Conservation (phyloP, 2,113 vertebrate genomes). For the Trogon surrucura region DNA sequence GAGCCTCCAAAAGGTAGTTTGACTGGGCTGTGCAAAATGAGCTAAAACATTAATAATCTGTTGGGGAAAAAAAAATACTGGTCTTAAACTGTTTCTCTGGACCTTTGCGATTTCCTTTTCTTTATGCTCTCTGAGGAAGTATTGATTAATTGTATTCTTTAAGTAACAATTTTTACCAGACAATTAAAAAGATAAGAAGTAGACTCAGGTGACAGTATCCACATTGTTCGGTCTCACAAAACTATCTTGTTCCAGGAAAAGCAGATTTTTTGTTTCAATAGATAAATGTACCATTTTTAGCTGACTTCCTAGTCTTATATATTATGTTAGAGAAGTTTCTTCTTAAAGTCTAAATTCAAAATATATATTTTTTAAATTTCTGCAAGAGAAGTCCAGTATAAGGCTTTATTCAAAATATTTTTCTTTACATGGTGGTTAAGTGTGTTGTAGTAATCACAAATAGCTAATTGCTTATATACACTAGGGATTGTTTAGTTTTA, state of each 20-base stretch:
- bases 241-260: neutral
- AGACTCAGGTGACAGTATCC: neutral
- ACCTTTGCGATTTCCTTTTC: neutral
- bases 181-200: neutral
- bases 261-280: neutral
- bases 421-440: neutral
- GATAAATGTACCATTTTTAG: neutral
- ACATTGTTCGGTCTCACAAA: neutral
- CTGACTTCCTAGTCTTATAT: neutral
- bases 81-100: neutral
- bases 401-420: neutral
- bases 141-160: neutral
- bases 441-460: neutral
- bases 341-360: neutral
- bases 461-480: neutral
- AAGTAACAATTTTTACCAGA: neutral
- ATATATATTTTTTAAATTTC: neutral
- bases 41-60: neutral
- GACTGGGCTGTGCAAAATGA: neutral
- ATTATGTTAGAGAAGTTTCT: neutral
- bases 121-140: neutral
- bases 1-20: slow-evolving; percentile 74
- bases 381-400: neutral
- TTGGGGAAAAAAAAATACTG: rapidly evolving
- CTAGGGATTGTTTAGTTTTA: neutral